Percentiles rank a stretch among this genome's conserved stretches.
These are phyloP conservation scores for Pipistrellus pipistrellus DNA, from an alignment of 2,797 vertebrate genomes.

Conservation along the genomic window DNA sequence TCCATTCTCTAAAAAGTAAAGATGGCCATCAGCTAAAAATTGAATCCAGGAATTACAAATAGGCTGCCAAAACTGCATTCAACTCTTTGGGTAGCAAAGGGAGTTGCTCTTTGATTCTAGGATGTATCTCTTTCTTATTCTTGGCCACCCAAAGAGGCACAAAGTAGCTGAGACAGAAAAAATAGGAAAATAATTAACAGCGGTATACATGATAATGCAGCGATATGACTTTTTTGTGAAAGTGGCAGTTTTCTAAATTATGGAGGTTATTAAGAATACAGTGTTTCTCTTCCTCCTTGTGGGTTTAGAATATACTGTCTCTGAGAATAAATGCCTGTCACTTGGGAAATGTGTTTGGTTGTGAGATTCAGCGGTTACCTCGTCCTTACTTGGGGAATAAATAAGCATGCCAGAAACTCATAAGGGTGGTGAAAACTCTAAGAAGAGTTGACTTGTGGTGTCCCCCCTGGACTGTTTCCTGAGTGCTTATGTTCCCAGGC, in stretches of 20 bases:
- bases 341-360: slow-evolving; percentile 30
- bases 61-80: neutral
- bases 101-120: neutral
- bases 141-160: neutral
- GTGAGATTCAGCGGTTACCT: neutral
- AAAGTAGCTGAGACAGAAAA: neutral
- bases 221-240: neutral
- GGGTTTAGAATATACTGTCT: slow-evolving; percentile 12
- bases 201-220: neutral
- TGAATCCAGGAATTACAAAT: neutral
- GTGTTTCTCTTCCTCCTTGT: slow-evolving; percentile 1
- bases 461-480: neutral
- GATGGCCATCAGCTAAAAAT: neutral
- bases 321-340: slow-evolving; percentile 33
- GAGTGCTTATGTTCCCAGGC: neutral
- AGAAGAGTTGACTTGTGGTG: neutral
- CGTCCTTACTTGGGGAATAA: neutral
- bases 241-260: neutral
- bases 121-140: neutral
- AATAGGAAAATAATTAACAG: neutral
- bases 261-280: neutral
- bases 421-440: neutral
- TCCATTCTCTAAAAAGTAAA: neutral
- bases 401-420: neutral
- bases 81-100: neutral